phyloP scores from a whole-genome alignment of 23 tunicate species.

The Phallusia fumigata region DNA sequence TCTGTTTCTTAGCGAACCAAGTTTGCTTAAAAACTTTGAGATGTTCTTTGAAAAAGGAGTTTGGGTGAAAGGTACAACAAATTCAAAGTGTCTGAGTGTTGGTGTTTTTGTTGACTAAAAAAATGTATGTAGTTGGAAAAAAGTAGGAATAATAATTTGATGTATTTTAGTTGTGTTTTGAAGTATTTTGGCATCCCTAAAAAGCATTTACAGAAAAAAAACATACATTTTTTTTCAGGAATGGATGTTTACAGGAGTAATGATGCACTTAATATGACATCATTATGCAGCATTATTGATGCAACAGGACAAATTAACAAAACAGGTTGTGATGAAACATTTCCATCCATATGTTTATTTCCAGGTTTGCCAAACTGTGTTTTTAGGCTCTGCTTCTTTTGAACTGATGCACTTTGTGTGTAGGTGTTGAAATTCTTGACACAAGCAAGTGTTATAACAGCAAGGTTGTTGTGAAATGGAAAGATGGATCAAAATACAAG shows the following conservation, averaged over 20 bases:
- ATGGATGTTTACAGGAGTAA: background rate
- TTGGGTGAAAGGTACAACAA: background rate
- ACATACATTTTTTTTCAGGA: background rate
- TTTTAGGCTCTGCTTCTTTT: background rate
- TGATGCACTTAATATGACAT: background rate
- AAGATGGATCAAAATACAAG: background rate
- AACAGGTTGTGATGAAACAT: background rate
- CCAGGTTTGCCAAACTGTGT: background rate
- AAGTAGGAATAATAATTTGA: too few species aligned
- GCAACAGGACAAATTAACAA: background rate
- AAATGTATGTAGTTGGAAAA: background rate
- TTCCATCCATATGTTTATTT: background rate
- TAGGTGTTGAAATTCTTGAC: background rate
- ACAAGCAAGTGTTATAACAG: slow-evolving; percentile 1
- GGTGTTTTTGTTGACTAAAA: too few species aligned
- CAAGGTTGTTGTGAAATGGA: slow-evolving; percentile 1
- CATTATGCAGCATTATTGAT: background rate
- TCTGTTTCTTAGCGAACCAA: background rate
- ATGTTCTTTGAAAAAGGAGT: background rate
- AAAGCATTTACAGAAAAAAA: background rate
- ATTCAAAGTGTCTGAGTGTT: background rate
- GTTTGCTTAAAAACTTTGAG: background rate
- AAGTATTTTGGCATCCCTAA: background rate
- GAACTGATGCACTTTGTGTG: background rate
- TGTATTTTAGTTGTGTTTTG: background rate